Evolutionary conservation across 2,888 invertebrate species (phyloP), one percentile per base, ranked within the genome.

Genomic region (Tinea semifulvella): DNA sequence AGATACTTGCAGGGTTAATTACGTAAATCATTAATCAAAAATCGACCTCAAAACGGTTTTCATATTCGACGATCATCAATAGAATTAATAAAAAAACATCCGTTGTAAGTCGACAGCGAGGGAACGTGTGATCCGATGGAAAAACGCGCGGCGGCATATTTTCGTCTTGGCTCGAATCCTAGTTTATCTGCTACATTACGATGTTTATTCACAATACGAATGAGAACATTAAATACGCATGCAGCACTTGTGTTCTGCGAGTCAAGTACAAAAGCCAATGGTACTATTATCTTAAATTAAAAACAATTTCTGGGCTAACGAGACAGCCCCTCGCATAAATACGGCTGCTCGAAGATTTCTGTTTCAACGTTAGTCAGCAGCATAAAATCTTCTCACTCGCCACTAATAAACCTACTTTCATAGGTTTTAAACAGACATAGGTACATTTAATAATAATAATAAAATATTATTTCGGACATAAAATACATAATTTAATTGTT

Each of bases 151-250:
- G 74, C 71, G 63, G 80, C 74, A 80, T 80, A 80, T 80, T 80
- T 80, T 80, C 79, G 80, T 80, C 80, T 80, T 80, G 80, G 80
- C 80, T 79, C 73, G 69, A 68, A 80, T 79, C 80, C 80, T 80
- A 80, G 79, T 80, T 80, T 79, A 79, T 80, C 80, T 76, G 76
- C 72, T 79, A 77, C 79, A 77, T 79, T 77, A 77, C 79, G 77
- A 80, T 80, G 80, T 80, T 80, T 80, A 80, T 80, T 79, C 80
- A 80, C 79, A 80, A 80, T 80, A 76, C 77, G 68, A 75, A 76
- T 73, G 73, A 60, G 73, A 70, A 60, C 75, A 76, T 74, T 48
- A 72, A 70, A 74, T 77, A 76, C 76, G 74, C 70, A 74, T 70
- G 65, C 63, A 64, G 56, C 53, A 40, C 40, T 40, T 40, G 40